Evolutionary conservation across 2,888 invertebrate species (phyloP).

Genomic region (Trisateles emortualis): DNA sequence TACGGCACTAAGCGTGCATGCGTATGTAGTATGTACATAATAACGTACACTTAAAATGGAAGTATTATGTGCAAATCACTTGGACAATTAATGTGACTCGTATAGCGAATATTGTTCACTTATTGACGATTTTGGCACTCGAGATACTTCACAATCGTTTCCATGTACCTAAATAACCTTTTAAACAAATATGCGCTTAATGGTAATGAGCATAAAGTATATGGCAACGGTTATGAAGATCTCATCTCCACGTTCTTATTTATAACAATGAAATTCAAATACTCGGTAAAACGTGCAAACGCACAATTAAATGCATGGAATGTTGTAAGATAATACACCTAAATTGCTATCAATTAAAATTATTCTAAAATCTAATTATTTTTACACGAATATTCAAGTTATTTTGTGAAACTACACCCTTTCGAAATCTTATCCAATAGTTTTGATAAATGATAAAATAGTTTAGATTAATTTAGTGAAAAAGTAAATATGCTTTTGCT

Average conservation of each 20-base stretch:
- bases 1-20: slow-evolving; percentile 83
- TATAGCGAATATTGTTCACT: slow-evolving; percentile 64
- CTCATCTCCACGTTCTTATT: slow-evolving; percentile 46
- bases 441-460: slow-evolving; percentile 65
- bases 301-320: slow-evolving; percentile 75
- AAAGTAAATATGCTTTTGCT: slow-evolving; percentile 78
- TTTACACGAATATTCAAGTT: slow-evolving; percentile 56
- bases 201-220: slow-evolving; percentile 9
- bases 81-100: slow-evolving; percentile 56
- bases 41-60: slow-evolving; percentile 66
- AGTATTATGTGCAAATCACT: slow-evolving; percentile 67
- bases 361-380: slow-evolving; percentile 50
- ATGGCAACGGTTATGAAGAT: slow-evolving; percentile 46
- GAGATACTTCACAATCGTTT: slow-evolving; percentile 51
- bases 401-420: slow-evolving; percentile 65
- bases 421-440: slow-evolving; percentile 66
- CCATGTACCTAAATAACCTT: slow-evolving; percentile 20
- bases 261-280: slow-evolving; percentile 53
- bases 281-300: slow-evolving; percentile 57
- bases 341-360: slow-evolving; percentile 57
- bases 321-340: slow-evolving; percentile 67
- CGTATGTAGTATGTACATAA: slow-evolving; percentile 78
- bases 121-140: slow-evolving; percentile 65
- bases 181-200: not conserved
- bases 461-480: slow-evolving; percentile 73